Conservation (phyloP, 1,140 invertebrate genomes). For the Centruroides sculpturatus region DNA sequence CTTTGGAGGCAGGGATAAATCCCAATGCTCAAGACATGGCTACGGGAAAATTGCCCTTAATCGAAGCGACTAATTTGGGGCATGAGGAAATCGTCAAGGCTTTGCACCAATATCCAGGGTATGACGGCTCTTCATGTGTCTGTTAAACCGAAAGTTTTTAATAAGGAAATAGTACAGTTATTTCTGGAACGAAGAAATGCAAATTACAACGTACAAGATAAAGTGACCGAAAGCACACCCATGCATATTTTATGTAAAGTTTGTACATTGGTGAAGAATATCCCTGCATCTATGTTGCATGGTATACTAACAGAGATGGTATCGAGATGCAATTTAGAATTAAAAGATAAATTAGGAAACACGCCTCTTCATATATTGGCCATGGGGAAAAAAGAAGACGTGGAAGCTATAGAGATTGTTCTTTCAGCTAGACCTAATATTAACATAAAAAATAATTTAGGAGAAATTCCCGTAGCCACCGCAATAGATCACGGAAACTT, state of each 20-base stretch:
- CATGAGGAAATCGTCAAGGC: not conserved
- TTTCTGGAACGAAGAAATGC: not conserved
- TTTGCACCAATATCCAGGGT: not conserved
- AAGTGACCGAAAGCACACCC: no score
- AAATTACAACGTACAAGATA: not conserved
- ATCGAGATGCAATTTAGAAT: no score
- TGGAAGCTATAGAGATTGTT: not conserved
- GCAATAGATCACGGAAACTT: not conserved
- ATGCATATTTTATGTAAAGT: no score
- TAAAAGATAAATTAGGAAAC: not conserved
- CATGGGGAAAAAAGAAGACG: not conserved
- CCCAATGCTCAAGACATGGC: no score
- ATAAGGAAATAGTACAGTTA: not conserved
- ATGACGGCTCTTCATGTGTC: not conserved
- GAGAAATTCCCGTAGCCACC: not conserved
- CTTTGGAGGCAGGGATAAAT: no score
- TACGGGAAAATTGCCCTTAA: not conserved
- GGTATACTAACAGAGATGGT: no score
- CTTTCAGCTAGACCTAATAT: not conserved
- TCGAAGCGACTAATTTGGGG: no score
- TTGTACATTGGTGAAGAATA: no score
- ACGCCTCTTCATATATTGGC: not conserved
- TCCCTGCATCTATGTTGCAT: no score
- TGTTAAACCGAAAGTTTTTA: no score
- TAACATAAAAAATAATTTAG: not conserved